Percentiles rank a stretch among this genome's conserved stretches.
Conservation (phyloP, 2,113 vertebrate species). For the Solenodon paradoxus region DNA sequence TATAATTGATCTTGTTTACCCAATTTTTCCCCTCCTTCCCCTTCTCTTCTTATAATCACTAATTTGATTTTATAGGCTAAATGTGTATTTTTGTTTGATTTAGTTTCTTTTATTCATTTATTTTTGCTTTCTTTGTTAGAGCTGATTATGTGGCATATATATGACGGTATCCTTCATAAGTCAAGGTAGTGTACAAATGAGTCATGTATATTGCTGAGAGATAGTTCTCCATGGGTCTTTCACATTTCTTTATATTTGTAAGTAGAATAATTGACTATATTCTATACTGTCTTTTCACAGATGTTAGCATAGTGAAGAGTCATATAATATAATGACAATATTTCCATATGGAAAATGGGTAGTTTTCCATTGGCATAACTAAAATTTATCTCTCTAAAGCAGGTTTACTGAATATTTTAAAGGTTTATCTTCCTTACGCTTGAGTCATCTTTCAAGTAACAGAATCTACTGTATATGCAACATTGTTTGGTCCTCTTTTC, state of each 20-base stretch:
- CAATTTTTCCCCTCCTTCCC: too few relatives aligned
- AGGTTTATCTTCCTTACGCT: not conserved
- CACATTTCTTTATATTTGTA: not conserved
- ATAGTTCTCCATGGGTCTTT: not conserved
- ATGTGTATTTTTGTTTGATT: too few relatives aligned
- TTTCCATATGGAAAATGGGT: not conserved
- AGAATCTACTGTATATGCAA: not conserved
- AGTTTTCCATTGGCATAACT: not conserved
- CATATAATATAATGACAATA: not conserved
- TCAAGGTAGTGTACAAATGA: not conserved
- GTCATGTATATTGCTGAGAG: not conserved
- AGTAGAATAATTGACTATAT: not conserved
- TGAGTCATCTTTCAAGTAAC: not conserved
- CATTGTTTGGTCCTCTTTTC: not conserved
- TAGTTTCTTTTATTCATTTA: too few relatives aligned
- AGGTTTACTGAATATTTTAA: not conserved
- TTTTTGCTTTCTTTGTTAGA: not conserved
- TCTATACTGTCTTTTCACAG: not conserved
- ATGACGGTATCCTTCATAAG: not conserved
- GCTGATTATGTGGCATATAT: not conserved
- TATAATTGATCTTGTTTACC: too few relatives aligned
- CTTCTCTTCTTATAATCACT: too few relatives aligned
- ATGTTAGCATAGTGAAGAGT: not conserved
- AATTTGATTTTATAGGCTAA: too few relatives aligned
- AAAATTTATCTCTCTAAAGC: not conserved